Evolutionary conservation across 2,113 vertebrate genomes (phyloP), one percentile per base, ranked within the genome.

Genomic region (Hiodon tergisus): DNA sequence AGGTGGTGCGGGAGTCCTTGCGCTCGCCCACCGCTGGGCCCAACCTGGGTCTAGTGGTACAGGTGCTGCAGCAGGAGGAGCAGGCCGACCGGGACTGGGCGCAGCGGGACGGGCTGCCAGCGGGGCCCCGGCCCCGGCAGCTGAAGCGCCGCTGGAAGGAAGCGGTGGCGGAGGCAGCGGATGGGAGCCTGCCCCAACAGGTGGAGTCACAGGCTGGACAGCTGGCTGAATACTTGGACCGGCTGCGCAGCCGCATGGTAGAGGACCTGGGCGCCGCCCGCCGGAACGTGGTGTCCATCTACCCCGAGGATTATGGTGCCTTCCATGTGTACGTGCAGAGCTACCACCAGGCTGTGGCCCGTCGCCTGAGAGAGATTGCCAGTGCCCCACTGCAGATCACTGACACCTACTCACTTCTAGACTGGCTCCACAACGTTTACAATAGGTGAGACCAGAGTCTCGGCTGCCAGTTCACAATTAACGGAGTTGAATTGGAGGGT

Each of bases 401-500:
- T 0, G 93, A 98, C 67, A 91, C 93, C 74, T 96, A 96, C 87
- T 91, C 92, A 0, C 89, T 97, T 69, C 86, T 98, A 46, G 93
- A 96, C 78, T 98, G 94, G 94, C 89, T 94, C 78, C 87, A 94
- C 85, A 95, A 95, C 76, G 85, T 92, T 62, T 97, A 98, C 84
- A 86, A 87, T 81, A 93, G 93, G 95, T 96, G 74, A 84, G 86
- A 13, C 16, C 5, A 16, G 6, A 3, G 10, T 60, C 14, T 17
- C 57, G n/a, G 6, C 60, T 16, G 4, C 8, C 60, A 2, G 16
- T 63, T 46, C 13, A 55, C 46, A 54, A 62, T 11, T 50, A 9
- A 50, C 48, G 3, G 46, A 11, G 5, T 9, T 9, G 14, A 14
- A 63, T 4, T 6, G 16, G 11, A 14, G 16, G 14, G 13, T 63